Evolutionary conservation across 2,797 vertebrate genomes (phyloP).

Genomic region (Malurus splendens): DNA sequence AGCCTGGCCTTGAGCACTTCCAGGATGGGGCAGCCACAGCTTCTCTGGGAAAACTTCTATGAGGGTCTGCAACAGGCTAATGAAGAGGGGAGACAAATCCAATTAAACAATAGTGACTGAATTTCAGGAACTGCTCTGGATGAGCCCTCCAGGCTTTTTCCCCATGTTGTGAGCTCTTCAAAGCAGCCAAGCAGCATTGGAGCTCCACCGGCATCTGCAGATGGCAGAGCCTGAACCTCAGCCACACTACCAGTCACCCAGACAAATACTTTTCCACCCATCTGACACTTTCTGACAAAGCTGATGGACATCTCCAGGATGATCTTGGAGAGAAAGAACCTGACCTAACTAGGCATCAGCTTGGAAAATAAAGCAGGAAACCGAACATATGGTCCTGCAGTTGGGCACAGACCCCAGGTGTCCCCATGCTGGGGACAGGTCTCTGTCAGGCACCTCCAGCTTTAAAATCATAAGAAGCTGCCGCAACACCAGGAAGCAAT

Average conservation of each 20-base stretch:
- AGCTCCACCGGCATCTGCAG: neutral
- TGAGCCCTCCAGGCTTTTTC: neutral
- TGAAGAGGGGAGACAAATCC: neutral
- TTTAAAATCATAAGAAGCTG: neutral
- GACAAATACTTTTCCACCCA: neutral
- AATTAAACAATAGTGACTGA: accelerated
- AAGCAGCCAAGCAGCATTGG: neutral
- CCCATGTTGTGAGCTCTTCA: neutral
- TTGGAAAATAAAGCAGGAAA: neutral
- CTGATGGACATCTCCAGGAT: neutral
- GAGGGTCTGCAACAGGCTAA: neutral
- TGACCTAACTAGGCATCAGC: neutral
- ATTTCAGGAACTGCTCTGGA: neutral
- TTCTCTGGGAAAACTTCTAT: neutral
- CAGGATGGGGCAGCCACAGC: neutral
- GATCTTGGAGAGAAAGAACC: accelerated
- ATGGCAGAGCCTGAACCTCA: neutral
- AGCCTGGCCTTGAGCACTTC: neutral
- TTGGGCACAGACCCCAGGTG: neutral
- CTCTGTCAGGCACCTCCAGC: neutral
- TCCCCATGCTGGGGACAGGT: neutral
- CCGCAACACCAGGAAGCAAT: neutral
- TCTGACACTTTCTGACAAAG: neutral
- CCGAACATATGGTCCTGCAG: accelerated
- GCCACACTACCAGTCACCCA: neutral